A percentile compares a stretch with the other conserved stretches of the same genome.
Conservation (phyloP, 2,113 vertebrate genomes). For the Myrmecobius fasciatus region DNA sequence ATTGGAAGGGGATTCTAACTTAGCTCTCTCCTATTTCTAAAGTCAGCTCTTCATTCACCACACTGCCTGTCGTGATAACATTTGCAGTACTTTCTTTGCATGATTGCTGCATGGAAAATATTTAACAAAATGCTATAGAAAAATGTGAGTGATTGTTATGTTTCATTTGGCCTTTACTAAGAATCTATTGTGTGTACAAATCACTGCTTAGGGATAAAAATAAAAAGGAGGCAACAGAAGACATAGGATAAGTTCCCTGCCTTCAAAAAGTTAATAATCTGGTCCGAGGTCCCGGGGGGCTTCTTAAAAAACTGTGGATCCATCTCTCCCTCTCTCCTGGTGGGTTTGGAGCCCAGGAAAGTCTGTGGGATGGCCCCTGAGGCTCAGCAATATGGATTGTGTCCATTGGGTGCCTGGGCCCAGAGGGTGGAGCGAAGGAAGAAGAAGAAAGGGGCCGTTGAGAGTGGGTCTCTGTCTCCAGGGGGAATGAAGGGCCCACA, state of each 20-base stretch:
- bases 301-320: not conserved
- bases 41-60: not conserved
- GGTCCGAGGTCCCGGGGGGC: not conserved
- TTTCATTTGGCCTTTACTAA: not conserved
- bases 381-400: not conserved
- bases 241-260: not conserved
- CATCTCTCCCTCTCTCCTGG: not conserved
- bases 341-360: not conserved
- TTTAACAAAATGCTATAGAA: not conserved
- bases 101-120: not conserved
- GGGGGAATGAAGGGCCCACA: slow-evolving; percentile 4
- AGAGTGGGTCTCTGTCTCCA: not conserved
- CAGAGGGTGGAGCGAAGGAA: not conserved
- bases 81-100: not conserved
- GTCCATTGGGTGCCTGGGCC: not conserved
- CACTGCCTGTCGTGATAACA: not conserved
- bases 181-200: not conserved
- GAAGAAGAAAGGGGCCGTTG: not conserved
- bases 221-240: not conserved
- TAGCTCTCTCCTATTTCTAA: not conserved
- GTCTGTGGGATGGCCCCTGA: not conserved
- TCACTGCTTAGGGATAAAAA: not conserved
- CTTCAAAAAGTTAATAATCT: not conserved
- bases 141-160: not conserved
- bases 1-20: not conserved